phyloP scores from a whole-genome alignment of 2,113 vertebrate species.

The Xiphias gladius region DNA sequence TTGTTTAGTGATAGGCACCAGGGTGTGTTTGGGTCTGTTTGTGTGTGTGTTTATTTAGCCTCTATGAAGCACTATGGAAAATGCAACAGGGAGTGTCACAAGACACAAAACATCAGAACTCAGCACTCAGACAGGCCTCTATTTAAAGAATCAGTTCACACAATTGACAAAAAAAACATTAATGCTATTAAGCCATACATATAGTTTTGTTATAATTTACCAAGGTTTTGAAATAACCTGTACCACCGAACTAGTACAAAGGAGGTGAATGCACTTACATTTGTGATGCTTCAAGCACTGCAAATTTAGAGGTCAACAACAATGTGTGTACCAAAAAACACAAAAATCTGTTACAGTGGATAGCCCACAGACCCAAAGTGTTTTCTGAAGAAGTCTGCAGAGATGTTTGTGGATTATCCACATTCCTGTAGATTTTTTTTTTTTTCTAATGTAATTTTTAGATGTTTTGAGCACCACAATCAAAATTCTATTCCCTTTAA shows the following conservation, averaged over 20 bases:
- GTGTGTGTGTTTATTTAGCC: slow-evolving; percentile 68
- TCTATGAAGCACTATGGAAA: slow-evolving; percentile 67
- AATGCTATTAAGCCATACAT: slow-evolving; percentile 8
- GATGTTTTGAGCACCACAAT: neutral
- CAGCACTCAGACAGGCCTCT: neutral
- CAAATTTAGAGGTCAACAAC: neutral
- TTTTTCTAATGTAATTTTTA: neutral
- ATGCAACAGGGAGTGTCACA: slow-evolving; percentile 64
- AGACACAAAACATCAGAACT: slow-evolving; percentile 56
- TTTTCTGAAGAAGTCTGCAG: too few relatives aligned
- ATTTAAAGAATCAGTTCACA: slow-evolving; percentile 32
- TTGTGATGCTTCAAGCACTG: neutral
- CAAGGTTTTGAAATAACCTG: neutral
- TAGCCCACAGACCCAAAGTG: too few relatives aligned
- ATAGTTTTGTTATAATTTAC: neutral
- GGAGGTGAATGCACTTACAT: neutral
- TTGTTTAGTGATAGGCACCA: slow-evolving; percentile 74
- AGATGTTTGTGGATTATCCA: too few relatives aligned
- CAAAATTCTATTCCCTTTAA: neutral
- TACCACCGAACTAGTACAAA: neutral
- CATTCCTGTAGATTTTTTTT: too few relatives aligned
- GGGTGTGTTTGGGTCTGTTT: slow-evolving; percentile 71
- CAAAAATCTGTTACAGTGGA: too few relatives aligned
- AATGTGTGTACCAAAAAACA: neutral
- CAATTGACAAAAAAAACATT: slow-evolving; percentile 17